Conservation (phyloP, 2,113 vertebrate genomes). For the Petrocephalus microphthalmus region DNA sequence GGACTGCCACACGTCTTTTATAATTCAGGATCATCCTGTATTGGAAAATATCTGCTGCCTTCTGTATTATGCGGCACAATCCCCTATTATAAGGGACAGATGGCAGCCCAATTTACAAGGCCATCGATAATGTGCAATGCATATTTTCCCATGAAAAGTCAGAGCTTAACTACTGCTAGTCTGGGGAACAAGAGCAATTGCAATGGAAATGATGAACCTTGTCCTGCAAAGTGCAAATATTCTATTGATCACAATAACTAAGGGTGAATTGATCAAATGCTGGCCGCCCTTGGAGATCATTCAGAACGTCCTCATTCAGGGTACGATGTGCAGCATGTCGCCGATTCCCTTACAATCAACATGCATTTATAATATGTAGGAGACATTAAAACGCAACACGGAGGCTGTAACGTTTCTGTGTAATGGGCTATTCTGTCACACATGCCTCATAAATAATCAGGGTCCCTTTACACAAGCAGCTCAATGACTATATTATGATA, state of each 20-base stretch:
- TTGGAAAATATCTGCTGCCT: neutral
- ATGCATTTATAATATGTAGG: neutral
- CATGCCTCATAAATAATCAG: constrained; percentile 2
- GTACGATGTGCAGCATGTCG: neutral
- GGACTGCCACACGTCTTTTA: neutral
- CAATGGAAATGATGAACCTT: neutral
- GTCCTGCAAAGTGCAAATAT: neutral
- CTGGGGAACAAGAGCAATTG: neutral
- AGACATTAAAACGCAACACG: neutral
- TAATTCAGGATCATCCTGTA: neutral
- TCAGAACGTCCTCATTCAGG: neutral
- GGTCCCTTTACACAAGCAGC: neutral
- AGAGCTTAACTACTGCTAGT: neutral
- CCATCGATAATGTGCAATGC: neutral
- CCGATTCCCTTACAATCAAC: neutral
- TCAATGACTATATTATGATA: neutral
- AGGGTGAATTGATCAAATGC: neutral
- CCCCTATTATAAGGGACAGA: neutral
- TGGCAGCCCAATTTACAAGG: neutral
- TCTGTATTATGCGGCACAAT: neutral
- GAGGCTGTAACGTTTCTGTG: neutral
- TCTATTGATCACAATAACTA: neutral
- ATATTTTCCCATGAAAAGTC: neutral
- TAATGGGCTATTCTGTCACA: neutral
- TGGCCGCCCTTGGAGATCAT: constrained; percentile 6